A percentile compares a stretch with the other conserved stretches of the same genome.
Conservation (phyloP, 2,888 invertebrate species). For the Carabus problematicus region DNA sequence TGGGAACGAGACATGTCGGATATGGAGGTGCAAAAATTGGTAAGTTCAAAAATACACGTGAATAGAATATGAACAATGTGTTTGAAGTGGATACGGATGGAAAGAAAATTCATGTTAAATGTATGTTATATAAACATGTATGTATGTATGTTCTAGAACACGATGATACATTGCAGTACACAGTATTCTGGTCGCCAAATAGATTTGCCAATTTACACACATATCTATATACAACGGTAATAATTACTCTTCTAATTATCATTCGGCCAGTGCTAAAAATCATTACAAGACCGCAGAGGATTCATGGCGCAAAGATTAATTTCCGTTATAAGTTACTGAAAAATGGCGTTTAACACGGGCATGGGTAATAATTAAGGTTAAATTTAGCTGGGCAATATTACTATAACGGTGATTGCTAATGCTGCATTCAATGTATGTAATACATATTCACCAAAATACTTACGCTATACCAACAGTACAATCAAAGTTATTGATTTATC, state of each 20-base stretch:
- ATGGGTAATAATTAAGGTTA: neutral
- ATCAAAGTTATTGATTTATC: too few species aligned
- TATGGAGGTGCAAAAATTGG: constrained; percentile 84
- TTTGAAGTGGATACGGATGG: neutral
- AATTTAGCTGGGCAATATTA: too few species aligned
- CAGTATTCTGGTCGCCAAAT: constrained; percentile 80
- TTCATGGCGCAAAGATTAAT: constrained; percentile 14
- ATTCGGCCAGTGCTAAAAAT: constrained; percentile 14
- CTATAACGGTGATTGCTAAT: too few species aligned
- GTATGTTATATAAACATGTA: neutral
- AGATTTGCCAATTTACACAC: constrained; percentile 69
- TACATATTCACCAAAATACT: too few species aligned
- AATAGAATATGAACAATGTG: too few species aligned
- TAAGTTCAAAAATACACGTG: constrained; percentile 54
- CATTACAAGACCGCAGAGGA: constrained; percentile 16
- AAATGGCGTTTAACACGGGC: constrained; percentile 32
- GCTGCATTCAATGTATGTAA: too few species aligned
- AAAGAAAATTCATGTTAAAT: neutral
- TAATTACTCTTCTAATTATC: neutral
- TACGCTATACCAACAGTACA: too few species aligned
- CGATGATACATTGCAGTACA: constrained; percentile 66
- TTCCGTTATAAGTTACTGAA: constrained; percentile 31
- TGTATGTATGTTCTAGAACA: constrained; percentile 64
- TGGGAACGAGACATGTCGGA: constrained; percentile 89
- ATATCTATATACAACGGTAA: constrained; percentile 13